Evolutionary conservation across 2,797 vertebrate species (phyloP), one percentile per base, ranked within the genome.

Genomic region (Channa striata): DNA sequence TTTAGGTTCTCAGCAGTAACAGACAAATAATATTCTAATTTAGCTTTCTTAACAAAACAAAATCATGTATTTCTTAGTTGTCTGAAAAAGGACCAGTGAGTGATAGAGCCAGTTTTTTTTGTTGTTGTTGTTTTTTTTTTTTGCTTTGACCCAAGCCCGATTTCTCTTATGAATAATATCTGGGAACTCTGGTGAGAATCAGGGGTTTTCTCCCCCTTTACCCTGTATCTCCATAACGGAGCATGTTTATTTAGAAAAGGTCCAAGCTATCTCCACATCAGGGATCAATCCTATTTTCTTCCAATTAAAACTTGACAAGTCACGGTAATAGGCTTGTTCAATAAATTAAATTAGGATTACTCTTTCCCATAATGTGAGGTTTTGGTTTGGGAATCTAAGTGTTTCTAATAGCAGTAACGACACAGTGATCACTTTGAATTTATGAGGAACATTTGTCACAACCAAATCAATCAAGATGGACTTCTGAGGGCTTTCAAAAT

Each of bases 391-490:
- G 36, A 8, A 37, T 11, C 36, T 10, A 9, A 10, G 11, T 2
- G 11, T 37, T 37, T 37, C 4, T 36, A 36, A 8, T 36, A 8
- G 10, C 36, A 37, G 8, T 10, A 37, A 37, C 36, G 11, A 37
- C 36, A 37, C 36, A 37, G 36, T 10, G 11, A 11, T 37, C 36
- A 37, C 8, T 37, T 37, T 11, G 37, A 12, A 39, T 39, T 37
- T 37, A 37, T 37, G 21, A 23, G 54, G 16, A 42, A 17, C 16
- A 57, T 57, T 53, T 14, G 58, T 60, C 8, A 53, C 16, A 60
- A 47, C 53, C 6, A 67, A 9, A 11, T 66, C 48, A 34, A 60
- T 60, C 7, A 54, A 49, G 8, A 34, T 52, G 11, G 47, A 59
- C 30, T 64, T 72, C 1, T 47, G 33, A 16, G 40, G 33, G n/a